Conservation (phyloP, 1,140 invertebrate genomes). For the Brachionus manjavacas region DNA sequence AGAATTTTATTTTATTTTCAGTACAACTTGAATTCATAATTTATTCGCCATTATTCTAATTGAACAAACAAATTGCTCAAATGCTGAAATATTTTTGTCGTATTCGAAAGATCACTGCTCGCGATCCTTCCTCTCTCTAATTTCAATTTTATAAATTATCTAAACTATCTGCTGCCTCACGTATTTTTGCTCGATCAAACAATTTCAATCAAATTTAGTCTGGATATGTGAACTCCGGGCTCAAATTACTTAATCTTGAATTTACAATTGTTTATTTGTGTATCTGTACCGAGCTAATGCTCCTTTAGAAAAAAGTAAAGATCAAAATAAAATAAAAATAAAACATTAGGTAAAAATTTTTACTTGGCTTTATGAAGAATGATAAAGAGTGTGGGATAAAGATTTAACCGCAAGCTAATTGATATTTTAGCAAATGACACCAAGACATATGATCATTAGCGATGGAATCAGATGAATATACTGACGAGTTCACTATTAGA, state of each 20-base stretch:
- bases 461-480: too few relatives aligned
- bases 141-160: background rate
- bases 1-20: background rate
- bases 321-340: too few relatives aligned
- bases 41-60: background rate
- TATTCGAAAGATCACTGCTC: background rate
- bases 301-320: too few relatives aligned
- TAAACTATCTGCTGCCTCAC: background rate
- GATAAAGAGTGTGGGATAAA: too few relatives aligned
- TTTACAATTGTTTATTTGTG: background rate
- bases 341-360: too few relatives aligned
- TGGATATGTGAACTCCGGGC: background rate
- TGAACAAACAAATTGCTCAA: background rate
- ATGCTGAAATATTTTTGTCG: background rate
- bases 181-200: background rate
- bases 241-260: background rate
- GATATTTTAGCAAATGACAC: too few relatives aligned
- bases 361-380: too few relatives aligned
- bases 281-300: too few relatives aligned
- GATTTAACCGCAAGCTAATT: too few relatives aligned
- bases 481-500: too few relatives aligned
- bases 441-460: too few relatives aligned
- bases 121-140: background rate
- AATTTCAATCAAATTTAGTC: background rate
- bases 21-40: background rate